phyloP scores from a whole-genome alignment of 53 echinoderm and acorn worm species.

The Holothuria scabra region DNA sequence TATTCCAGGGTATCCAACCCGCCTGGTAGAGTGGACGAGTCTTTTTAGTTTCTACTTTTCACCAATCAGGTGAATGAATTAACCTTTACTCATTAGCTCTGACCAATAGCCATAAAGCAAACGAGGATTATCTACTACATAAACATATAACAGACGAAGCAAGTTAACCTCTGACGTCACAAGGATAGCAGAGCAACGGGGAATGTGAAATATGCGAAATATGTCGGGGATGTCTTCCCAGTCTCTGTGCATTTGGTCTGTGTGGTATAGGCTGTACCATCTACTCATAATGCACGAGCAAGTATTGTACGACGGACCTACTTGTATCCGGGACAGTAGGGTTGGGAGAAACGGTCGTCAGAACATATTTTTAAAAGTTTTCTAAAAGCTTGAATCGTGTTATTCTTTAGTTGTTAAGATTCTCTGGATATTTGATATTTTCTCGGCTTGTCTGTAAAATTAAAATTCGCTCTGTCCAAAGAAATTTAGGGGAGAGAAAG shows the following conservation, averaged over 20 bases:
- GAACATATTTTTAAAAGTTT: too few species aligned
- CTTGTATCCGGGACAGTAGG: background rate
- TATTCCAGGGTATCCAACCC: constrained; percentile 40
- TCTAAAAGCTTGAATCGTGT: too few species aligned
- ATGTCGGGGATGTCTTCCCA: background rate
- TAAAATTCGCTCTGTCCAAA: background rate
- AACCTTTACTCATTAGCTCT: constrained; percentile 9
- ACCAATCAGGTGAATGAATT: constrained; percentile 66
- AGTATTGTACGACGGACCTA: background rate
- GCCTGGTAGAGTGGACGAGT: background rate
- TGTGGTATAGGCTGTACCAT: background rate
- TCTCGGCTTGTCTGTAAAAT: too few species aligned
- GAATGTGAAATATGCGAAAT: constrained; percentile 26
- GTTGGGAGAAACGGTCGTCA: constrained; percentile 2
- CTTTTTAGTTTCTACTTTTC: constrained; percentile 67
- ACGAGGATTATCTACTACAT: constrained; percentile 3
- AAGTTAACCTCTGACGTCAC: constrained; percentile 34
- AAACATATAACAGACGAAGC: background rate
- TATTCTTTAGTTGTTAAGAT: too few species aligned
- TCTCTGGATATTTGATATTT: too few species aligned
- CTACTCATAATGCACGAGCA: background rate
- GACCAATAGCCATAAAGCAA: constrained; percentile 25
- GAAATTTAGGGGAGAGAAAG: background rate
- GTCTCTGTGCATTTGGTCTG: background rate
- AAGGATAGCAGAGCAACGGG: background rate